Conservation (phyloP, 2,888 invertebrate genomes). For the Ophioninae sp. region DNA sequence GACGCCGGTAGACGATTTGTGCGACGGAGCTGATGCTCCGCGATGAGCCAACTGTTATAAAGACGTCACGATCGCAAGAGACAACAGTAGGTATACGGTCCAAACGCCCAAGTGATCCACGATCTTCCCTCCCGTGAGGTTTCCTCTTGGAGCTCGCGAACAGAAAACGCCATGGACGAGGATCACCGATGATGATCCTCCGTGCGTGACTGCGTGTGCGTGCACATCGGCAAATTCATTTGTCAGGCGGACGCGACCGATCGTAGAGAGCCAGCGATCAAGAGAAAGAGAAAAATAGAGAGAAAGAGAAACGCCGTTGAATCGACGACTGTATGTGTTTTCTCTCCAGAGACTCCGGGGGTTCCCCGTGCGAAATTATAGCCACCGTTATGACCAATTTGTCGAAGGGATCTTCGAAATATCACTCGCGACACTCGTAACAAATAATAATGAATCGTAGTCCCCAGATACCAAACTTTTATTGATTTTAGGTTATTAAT, state of each 20-base stretch:
- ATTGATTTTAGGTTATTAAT: conserved; percentile 42
- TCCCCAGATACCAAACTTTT: neutral
- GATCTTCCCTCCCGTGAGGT: conserved; percentile 40
- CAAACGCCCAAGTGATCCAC: conserved; percentile 45
- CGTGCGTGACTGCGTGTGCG: conserved; percentile 54
- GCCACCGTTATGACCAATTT: conserved; percentile 52
- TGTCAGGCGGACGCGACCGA: conserved; percentile 69
- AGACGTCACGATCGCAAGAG: conserved; percentile 74
- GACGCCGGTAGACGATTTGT: conserved; percentile 77
- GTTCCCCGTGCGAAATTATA: conserved; percentile 51
- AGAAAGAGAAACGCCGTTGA: neutral
- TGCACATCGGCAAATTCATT: conserved; percentile 77
- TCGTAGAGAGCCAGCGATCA: conserved; percentile 47
- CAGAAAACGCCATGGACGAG: neutral
- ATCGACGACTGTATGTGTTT: conserved; percentile 7
- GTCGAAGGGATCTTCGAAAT: conserved; percentile 43
- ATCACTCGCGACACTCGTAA: conserved; percentile 47
- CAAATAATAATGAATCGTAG: conserved; percentile 47
- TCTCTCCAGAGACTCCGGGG: conserved; percentile 51
- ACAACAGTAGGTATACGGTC: conserved; percentile 23
- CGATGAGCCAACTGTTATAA: conserved; percentile 69
- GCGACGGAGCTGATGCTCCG: conserved; percentile 74
- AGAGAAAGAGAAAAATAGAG: too few species aligned
- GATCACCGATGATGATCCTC: conserved; percentile 28
- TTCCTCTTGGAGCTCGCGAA: neutral